Evolutionary conservation across 1,140 invertebrate species (phyloP), one percentile per base, ranked within the genome.

Genomic region (Nylanderia fulva): DNA sequence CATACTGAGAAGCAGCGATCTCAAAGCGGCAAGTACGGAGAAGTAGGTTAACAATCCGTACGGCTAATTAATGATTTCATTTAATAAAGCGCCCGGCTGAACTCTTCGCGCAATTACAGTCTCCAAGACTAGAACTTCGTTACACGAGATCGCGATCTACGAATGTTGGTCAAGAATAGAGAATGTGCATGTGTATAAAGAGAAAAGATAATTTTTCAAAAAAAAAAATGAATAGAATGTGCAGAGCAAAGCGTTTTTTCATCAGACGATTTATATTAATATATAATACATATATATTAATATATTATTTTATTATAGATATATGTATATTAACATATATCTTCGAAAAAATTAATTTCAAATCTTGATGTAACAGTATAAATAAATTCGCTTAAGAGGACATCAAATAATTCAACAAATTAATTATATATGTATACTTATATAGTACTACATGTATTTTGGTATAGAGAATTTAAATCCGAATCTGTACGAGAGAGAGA

Each of bases 61-160:
- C 56, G 45, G 80, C 27, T 85, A 86, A 86, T 86, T 86, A 74
- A 86, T 84, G 66, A 86, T 72, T 74, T 83, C 54, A 71, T 83
- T 84, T 86, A 86, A 86, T 75, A 74, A 83, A 21, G 36, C 45
- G 33, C 52, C 27, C 58, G 56, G 61, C n/a, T 63, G 39, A 80
- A 77, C 76, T 79, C 61, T 54, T n/a, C 33, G 36, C 63, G 54
- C 74, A 77, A 85, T 85, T 85, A 85, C 29, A 21, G 21, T 77
- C 42, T 21, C 33, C 29, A 71, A 24, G 45, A 58, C 42, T 45
- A 76, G 60, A 84, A 76, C 45, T 52, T 64, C 4, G 15, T 80
- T 80, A 60, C 11, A 48, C 13, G 79, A 45, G n/a, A 48, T 7
- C 2, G 2, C 24, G 75, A 52, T 66, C 42, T 42, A 42, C 33